Base-by-base conservation (phyloP, 2,113 vertebrate species). In the Amazona vittata region DNA sequence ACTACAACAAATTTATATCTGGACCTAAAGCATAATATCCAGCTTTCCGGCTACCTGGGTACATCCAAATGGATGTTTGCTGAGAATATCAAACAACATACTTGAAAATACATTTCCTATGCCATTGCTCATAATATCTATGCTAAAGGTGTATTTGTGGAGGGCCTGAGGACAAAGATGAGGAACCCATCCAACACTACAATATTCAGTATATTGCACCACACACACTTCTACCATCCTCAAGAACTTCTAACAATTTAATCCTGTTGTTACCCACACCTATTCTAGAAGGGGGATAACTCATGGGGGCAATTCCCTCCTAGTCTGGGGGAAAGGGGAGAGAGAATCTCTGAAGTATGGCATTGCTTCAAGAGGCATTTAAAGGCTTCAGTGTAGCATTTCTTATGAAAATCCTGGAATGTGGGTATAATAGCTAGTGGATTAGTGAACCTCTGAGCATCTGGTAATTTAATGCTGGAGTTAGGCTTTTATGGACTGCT, bases 341-440 rank as follows among this genome's bases (percentile, higher is more conserved):
- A 69, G 19, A 81, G 7, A 70, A 70, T 75, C 39, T 88, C 55
- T 80, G 77, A 88, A 74, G 65, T 24, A 62, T 26, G 21, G 12
- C 24, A 50, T 22, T 70, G 33, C 12, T 89, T 83, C 88, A 86
- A 74, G 41, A 80, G 46, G 11, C 18, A 64, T 59, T 60, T 75
- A 70, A 92, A 83, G 35, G 20, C 6, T 67, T 90, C 71, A 86
- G 12, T 70, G 67, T 16, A 86, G 64, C 46, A 90, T 64, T 90
- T 78, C 50, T 59, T 81, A 64, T 15, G 73, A 92, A 95, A 93
- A 81, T 8, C 10, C 64, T 86, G 90, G 83, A 94, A 94, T 55
- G 76, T 15, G 90, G 11, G 52, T 83, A 43, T 59, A 92, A 96
- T 81, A 94, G 46, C 55, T 64, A 41, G 37, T 4, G 35, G 82